phyloP scores from a whole-genome alignment of 2,113 vertebrate genomes.

The Ctenodactylus gundi region DNA sequence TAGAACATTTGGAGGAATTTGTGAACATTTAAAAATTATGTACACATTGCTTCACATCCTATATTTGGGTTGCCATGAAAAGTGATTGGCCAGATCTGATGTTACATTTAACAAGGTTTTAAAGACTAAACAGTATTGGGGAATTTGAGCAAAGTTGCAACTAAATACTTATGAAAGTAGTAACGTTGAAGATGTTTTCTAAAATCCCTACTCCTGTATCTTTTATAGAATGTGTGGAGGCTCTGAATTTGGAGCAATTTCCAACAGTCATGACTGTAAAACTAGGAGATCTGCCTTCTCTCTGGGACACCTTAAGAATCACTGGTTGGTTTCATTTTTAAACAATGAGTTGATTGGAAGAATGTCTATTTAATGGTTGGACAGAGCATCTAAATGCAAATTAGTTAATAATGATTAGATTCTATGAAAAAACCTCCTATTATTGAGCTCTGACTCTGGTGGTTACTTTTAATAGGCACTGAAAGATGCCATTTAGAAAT shows the following conservation, averaged over 20 bases:
- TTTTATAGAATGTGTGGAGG: background rate
- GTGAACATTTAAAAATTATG: background rate
- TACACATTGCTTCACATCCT: background rate
- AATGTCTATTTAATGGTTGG: conserved; percentile 38
- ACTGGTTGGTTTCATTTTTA: background rate
- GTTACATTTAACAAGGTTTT: conserved; percentile 31
- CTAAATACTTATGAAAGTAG: background rate
- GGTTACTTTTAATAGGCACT: background rate
- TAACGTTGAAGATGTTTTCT: background rate
- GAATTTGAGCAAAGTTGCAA: background rate
- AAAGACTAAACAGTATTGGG: background rate
- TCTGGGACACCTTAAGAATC: background rate
- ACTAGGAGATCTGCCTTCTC: background rate
- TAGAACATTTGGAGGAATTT: background rate
- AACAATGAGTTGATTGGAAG: background rate
- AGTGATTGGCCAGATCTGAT: background rate
- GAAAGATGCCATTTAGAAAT: background rate
- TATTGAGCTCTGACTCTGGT: background rate
- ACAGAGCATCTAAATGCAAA: conserved; percentile 18
- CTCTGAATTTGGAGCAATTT: background rate
- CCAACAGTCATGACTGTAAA: accelerated
- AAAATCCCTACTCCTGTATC: background rate
- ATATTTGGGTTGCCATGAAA: background rate
- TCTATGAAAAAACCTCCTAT: background rate
- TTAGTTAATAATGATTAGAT: background rate